These are phyloP conservation scores for Cavia porcellus DNA, from an alignment of 2,113 vertebrate genomes.

Conservation along the genomic window DNA sequence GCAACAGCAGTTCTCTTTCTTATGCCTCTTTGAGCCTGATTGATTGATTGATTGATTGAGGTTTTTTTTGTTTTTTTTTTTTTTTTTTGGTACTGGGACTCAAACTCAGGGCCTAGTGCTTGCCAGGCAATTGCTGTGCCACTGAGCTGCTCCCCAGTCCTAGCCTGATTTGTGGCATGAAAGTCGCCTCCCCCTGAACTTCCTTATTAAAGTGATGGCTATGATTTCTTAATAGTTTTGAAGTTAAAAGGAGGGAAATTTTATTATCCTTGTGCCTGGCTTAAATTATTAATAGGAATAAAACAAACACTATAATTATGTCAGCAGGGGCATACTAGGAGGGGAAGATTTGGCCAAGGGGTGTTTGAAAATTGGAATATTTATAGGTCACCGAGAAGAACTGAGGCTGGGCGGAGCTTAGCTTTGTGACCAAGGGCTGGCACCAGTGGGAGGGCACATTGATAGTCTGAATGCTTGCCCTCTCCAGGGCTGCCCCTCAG, in stretches of 20 bases:
- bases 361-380: slow-evolving; percentile 4
- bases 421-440: neutral
- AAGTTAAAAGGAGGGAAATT: slow-evolving; percentile 30
- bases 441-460: neutral
- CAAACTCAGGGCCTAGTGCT: neutral
- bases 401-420: neutral
- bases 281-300: neutral
- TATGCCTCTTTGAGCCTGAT: neutral
- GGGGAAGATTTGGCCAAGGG: neutral
- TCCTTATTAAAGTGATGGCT: neutral
- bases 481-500: neutral
- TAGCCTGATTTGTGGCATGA: neutral
- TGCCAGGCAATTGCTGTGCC: neutral
- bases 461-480: accelerated
- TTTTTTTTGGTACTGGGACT: neutral
- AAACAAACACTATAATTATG: neutral
- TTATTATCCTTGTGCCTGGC: neutral
- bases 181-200: neutral
- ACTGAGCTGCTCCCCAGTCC: neutral
- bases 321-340: neutral
- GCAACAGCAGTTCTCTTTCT: neutral
- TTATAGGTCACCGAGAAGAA: neutral
- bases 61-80: neutral
- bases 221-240: slow-evolving; percentile 38
- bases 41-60: no score